phyloP scores from a whole-genome alignment of 2,113 vertebrate genomes.

The Corvus moneduloides region DNA sequence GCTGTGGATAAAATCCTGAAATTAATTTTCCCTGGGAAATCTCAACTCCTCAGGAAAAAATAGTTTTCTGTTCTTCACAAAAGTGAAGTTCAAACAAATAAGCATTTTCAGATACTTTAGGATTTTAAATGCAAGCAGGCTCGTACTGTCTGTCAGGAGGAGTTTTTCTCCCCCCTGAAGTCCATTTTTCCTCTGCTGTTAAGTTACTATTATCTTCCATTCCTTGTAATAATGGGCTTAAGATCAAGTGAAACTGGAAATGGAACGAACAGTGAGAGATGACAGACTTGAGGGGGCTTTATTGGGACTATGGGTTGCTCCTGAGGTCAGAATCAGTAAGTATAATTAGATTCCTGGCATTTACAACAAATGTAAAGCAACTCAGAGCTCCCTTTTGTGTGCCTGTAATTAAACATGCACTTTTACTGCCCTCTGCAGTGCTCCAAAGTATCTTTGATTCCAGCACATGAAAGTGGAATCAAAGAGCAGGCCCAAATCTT shows the following conservation, averaged over 20 bases:
- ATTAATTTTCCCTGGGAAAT: background rate
- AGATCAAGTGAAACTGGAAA: slow-evolving; percentile 66
- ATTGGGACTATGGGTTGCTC: slow-evolving; percentile 52
- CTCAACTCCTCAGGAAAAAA: background rate
- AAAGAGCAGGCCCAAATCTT: slow-evolving; percentile 53
- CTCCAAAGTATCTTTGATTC: slow-evolving; percentile 76
- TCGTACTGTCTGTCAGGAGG: background rate
- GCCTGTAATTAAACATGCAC: slow-evolving; percentile 55
- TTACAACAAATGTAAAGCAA: slow-evolving; percentile 60
- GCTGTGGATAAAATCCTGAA: background rate
- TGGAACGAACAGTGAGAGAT: slow-evolving; percentile 61
- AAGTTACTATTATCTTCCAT: slow-evolving; percentile 49
- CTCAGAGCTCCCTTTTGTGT: slow-evolving; percentile 43
- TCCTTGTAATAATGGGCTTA: slow-evolving; percentile 63
- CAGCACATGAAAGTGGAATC: slow-evolving; percentile 66
- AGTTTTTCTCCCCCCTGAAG: background rate
- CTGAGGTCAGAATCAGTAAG: slow-evolving; percentile 67
- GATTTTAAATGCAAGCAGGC: background rate
- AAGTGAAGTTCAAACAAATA: background rate
- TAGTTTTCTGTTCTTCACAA: background rate
- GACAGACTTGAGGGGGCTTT: slow-evolving; percentile 60
- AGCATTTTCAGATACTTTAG: background rate
- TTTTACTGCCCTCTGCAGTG: slow-evolving; percentile 68
- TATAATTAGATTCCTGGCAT: slow-evolving; percentile 69
- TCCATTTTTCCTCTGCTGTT: slow-evolving; percentile 30